Evolutionary conservation across 2,888 invertebrate genomes (phyloP), one percentile per base, ranked within the genome.

Genomic region (Cheilosia scutellata): DNA sequence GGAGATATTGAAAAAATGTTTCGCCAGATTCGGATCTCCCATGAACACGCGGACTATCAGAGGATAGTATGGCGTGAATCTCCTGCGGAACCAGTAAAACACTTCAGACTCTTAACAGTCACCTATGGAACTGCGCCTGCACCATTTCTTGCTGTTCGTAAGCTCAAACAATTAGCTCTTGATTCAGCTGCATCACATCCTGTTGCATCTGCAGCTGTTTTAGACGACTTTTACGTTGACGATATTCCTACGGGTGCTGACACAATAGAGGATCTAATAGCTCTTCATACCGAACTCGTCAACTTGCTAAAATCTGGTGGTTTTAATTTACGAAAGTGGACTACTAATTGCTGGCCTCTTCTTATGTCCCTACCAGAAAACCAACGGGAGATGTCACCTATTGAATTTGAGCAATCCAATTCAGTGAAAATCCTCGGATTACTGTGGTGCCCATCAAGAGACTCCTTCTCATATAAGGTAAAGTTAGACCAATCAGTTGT

Each of bases 201-300:
- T 1, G 6, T 51, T 27, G 88, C 88, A 7, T 27, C 84, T 42
- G 63, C 44, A 25, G 63, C 88, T 27, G 20, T 86, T 13, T 11
- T 44, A 7, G 33, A 71, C 25, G 88, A 88, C 53, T 88, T 89
- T 40, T 89, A 89, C 53, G 83, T 89, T 13, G 89, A 89, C 70
- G 88, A 88, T 33, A 37, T 82, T 0, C 42, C 87, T n/a, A 76
- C 80, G 20, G 79, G 75, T 33, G 63, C 58, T 7, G 62, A 72
- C 20, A 57, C 20, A 11, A 57, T 68, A 27, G 42, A 77, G 5
- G 53, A 57, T n/a, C 16, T 57, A 2, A 55, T 47, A 5, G 9
- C 16, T 3, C 27, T 47, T 3, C 60, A 49, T 4, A 5, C 9
- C 1, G 47, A 60, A 20, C 25, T 60, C n/a, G n/a, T n/a, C 4